phyloP scores from a whole-genome alignment of 2,888 invertebrate species.

The Leptopilina syphax region DNA sequence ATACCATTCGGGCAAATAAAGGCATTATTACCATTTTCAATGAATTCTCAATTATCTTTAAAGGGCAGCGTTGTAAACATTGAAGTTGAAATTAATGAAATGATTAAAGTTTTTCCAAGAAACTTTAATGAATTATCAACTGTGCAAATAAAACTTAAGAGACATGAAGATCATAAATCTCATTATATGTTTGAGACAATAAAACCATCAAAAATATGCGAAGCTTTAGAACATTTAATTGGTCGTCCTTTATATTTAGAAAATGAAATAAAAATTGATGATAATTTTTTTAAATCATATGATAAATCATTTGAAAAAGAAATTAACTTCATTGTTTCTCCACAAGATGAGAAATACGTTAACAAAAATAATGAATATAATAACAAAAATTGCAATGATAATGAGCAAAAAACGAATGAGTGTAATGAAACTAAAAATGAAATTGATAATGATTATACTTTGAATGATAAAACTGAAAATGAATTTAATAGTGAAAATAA shows the following conservation, averaged over 20 bases:
- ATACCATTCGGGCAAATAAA: slow-evolving; percentile 71
- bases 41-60: slow-evolving; percentile 64
- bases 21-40: slow-evolving; percentile 61
- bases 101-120: slow-evolving; percentile 47
- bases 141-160: slow-evolving; percentile 63
- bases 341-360: slow-evolving; percentile 42
- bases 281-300: slow-evolving; percentile 46
- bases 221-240: slow-evolving; percentile 47
- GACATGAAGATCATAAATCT: slow-evolving; percentile 59
- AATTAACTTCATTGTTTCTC: slow-evolving; percentile 47
- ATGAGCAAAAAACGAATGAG: too few species aligned
- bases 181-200: slow-evolving; percentile 65
- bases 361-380: background rate
- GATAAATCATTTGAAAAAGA: slow-evolving; percentile 36
- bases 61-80: slow-evolving; percentile 64
- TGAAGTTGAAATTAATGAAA: slow-evolving; percentile 50
- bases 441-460: background rate
- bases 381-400: background rate
- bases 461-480: background rate
- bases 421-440: background rate
- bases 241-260: slow-evolving; percentile 44
- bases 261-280: slow-evolving; percentile 45
- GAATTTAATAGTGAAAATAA: background rate
- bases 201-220: slow-evolving; percentile 52
- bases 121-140: slow-evolving; percentile 59